These are phyloP conservation scores for Meloidogyne exigua DNA, from an alignment of 1,140 invertebrate genomes.

Conservation along the genomic window DNA sequence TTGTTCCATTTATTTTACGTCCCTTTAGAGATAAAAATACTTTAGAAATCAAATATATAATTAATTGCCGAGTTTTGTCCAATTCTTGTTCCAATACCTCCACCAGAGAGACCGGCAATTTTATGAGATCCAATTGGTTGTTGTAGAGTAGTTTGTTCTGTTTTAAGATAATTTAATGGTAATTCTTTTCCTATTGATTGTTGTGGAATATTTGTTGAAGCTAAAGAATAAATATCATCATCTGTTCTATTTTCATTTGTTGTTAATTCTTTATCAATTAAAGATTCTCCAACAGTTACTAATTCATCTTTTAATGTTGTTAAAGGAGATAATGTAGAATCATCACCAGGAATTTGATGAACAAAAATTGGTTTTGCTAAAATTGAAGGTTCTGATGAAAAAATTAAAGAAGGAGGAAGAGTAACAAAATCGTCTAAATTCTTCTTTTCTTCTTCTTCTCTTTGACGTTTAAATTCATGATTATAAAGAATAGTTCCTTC, in stretches of 20 bases:
- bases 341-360: not conserved
- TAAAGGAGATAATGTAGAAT: slow-evolving; percentile 17
- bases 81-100: slow-evolving; percentile 4
- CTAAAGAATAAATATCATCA: not conserved
- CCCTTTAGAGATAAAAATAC: not conserved
- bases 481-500: not conserved
- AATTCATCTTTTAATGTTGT: not conserved
- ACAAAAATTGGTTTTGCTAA: not conserved
- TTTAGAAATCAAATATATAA: not conserved
- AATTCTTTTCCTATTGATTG: not conserved
- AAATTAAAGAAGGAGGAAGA: not conserved
- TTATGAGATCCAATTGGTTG: not conserved
- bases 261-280: not conserved
- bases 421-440: not conserved
- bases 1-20: not conserved
- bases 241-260: not conserved
- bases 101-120: not conserved
- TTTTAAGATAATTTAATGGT: not conserved
- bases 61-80: not conserved
- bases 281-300: slow-evolving; percentile 4
- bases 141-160: not conserved
- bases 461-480: slow-evolving; percentile 6
- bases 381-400: not conserved
- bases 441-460: not conserved
- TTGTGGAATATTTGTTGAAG: not conserved